phyloP scores from a whole-genome alignment of 2,113 vertebrate genomes.

The Anseranas semipalmata region DNA sequence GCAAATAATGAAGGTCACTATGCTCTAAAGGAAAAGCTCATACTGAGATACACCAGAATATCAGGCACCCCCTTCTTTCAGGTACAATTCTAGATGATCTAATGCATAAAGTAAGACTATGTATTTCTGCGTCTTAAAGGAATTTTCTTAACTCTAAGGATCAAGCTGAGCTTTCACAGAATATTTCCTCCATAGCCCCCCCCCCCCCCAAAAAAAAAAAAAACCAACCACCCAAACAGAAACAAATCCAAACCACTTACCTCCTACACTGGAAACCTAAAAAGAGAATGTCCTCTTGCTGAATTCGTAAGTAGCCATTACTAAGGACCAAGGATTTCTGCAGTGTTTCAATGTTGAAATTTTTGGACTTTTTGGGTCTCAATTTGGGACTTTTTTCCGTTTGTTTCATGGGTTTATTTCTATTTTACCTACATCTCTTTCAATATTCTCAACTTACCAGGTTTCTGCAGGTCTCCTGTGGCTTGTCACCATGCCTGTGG shows the following conservation, averaged over 20 bases:
- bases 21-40: neutral
- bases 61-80: neutral
- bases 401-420: neutral
- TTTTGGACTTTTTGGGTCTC: neutral
- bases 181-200: neutral
- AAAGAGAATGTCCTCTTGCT: neutral
- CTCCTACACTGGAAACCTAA: neutral
- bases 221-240: neutral
- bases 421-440: neutral
- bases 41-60: neutral
- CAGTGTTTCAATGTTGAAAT: neutral
- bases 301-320: neutral
- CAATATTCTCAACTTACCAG: neutral
- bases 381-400: neutral
- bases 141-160: neutral
- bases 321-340: neutral
- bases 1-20: neutral
- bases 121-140: neutral
- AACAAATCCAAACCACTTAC: neutral
- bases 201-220: neutral
- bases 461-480: neutral
- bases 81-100: neutral
- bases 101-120: neutral
- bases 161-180: neutral
- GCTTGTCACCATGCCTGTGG: neutral